Evolutionary conservation across 2,888 invertebrate species (phyloP).

Genomic region (Thysanoteuthis rhombus): DNA sequence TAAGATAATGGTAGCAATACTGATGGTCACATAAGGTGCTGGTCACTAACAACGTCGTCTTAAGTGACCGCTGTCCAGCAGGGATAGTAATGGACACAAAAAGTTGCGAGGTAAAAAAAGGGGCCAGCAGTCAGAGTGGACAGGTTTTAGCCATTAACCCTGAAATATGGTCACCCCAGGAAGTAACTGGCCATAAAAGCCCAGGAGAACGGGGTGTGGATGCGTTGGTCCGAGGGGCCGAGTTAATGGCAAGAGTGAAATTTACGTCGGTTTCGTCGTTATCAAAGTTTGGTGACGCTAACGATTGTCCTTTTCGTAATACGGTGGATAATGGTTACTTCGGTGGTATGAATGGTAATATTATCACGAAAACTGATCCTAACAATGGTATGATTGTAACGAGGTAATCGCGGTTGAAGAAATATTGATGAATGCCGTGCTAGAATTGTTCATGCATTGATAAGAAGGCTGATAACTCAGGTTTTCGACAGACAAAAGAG

Average conservation of each 20-base stretch:
- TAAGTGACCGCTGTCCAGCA: neutral
- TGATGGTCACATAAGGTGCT: neutral
- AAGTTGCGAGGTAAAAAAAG: neutral
- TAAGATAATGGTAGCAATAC: neutral
- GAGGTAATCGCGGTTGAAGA: too few relatives aligned
- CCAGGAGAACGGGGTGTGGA: neutral
- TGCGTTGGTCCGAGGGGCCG: neutral
- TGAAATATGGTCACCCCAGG: neutral
- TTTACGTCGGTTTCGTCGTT: neutral
- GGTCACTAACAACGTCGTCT: neutral
- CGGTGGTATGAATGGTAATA: neutral
- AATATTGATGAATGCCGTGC: too few relatives aligned
- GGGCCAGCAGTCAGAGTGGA: neutral
- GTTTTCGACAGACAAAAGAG: neutral
- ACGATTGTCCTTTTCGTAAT: neutral
- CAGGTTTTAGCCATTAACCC: neutral
- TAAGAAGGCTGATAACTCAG: neutral
- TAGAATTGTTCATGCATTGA: too few relatives aligned
- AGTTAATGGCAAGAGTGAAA: neutral
- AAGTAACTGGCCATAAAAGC: neutral
- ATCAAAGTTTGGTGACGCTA: neutral
- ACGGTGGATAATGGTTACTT: neutral
- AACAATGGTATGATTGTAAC: too few relatives aligned
- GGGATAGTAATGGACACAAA: neutral
- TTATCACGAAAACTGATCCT: too few relatives aligned